Evolutionary conservation across 2,888 invertebrate genomes (phyloP), one percentile per base, ranked within the genome.

Genomic region (Cephonodes hylas): DNA sequence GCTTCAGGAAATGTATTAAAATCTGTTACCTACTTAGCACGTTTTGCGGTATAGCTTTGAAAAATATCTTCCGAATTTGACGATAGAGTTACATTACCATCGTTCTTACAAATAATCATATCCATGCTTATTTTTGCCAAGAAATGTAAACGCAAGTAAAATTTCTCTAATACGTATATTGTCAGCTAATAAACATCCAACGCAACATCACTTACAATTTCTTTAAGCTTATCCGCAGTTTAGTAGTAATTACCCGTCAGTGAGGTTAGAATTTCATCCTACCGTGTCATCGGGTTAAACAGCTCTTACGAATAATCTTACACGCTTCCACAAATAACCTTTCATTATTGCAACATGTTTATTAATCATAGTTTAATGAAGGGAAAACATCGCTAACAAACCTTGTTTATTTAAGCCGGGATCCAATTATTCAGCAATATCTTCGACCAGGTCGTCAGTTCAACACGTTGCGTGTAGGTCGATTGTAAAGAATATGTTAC

Each of bases 271-370:
- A 23, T 42, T 44, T 53, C 13, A 53, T 18, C 31, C 61, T 18
- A n/a, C 57, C 8, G 23, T 20, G 57, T 34, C n/a, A 22, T 23
- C 18, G 57, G 57, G 61, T 61, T 44, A 61, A 61, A 53, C n/a
- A 18, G 53, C 18, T 27, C 18, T 18, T 31, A 27, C 27, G 27
- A 10, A 3, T 4, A 7, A 53, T 38, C 31, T 18, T 45, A 2
- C 13, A 22, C 15, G 10, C 5, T 8, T 27, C 7, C 25, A 27
- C 27, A 25, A 46, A 48, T 15, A 48, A 23, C 48, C 48, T 48
- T 48, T 48, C 48, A 27, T 48, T 48, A 48, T 48, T 8, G 2
- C n/a, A 15, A 27, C n/a, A n/a, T 48, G 8, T 48, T 48, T 27
- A 48, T 25, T 48, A 48, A 27, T 48, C 48, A 48, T 27, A 27